phyloP scores from a whole-genome alignment of 37 sponge, comb jelly and placozoan species.

The Chondrilla cf. caribensis region DNA sequence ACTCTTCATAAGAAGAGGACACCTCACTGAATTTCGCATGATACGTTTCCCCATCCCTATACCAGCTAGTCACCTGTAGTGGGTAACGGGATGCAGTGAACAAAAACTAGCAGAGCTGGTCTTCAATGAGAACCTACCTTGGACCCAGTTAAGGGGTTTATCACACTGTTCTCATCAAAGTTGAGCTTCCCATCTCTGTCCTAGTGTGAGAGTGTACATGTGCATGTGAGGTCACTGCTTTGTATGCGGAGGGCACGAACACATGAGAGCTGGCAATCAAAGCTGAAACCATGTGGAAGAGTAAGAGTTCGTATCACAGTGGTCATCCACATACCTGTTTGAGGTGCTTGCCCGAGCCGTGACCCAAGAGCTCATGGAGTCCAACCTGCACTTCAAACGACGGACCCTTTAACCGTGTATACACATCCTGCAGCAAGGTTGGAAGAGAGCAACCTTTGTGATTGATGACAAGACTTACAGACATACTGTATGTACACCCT shows the following conservation, averaged over 20 bases:
- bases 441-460: neutral
- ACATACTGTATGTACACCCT: no score
- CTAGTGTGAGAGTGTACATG: constrained; percentile 25
- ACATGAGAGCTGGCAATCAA: no score
- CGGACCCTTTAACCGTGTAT: constrained; percentile 39
- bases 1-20: constrained; percentile 88
- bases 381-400: constrained; percentile 95
- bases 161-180: constrained; percentile 69
- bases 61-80: constrained; percentile 71
- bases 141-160: constrained; percentile 64
- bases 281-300: no score
- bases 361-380: constrained; percentile 87
- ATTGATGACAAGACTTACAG: neutral
- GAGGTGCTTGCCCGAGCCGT: constrained; percentile 86
- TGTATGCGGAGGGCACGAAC: no score
- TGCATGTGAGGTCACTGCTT: no score
- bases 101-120: neutral
- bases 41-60: constrained; percentile 78
- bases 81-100: neutral
- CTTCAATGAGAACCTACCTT: no score
- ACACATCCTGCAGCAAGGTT: constrained; percentile 56
- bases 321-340: constrained; percentile 48
- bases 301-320: no score
- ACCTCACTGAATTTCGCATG: constrained; percentile 66
- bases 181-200: constrained; percentile 69